A percentile compares a stretch with the other conserved stretches of the same genome.
Evolutionary conservation across 1,140 invertebrate genomes (phyloP).

Genomic region (Caligus rogercresseyi): DNA sequence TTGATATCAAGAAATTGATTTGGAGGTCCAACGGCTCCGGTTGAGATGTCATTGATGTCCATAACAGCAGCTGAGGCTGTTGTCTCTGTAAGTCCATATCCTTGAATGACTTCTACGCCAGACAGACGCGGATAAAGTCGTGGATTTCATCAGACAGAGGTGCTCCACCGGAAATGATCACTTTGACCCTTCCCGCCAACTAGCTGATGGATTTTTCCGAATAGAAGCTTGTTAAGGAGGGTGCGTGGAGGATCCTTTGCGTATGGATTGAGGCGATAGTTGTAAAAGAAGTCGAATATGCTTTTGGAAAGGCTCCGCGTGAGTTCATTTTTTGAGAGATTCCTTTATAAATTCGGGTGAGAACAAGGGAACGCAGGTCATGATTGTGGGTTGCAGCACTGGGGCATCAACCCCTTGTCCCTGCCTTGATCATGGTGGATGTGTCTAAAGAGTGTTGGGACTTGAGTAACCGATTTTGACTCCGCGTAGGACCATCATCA

Average conservation of each 20-base stretch:
- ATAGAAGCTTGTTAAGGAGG: constrained; percentile 23
- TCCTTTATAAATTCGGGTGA: constrained; percentile 86
- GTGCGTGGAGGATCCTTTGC: constrained; percentile 30
- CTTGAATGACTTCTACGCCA: constrained; percentile 73
- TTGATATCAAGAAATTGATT: constrained; percentile 26
- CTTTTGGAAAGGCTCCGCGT: constrained; percentile 50
- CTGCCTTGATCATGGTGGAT: constrained; percentile 23
- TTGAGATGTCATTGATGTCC: constrained; percentile 42
- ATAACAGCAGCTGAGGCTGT: constrained; percentile 77
- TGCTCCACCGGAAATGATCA: constrained; percentile 80
- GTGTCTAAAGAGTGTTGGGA: constrained; percentile 13
- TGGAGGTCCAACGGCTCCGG: constrained; percentile 24
- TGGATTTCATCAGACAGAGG: constrained; percentile 87
- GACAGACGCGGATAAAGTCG: constrained; percentile 74
- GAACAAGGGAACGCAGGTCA: constrained; percentile 47
- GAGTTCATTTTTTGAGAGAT: constrained; percentile 76
- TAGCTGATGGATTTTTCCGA: constrained; percentile 23
- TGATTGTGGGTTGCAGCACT: constrained; percentile 26
- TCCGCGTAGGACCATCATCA: constrained; percentile 24
- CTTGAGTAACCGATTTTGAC: constrained; percentile 23
- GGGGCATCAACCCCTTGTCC: constrained; percentile 26
- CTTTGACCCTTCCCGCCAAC: constrained; percentile 43
- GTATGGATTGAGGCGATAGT: constrained; percentile 60
- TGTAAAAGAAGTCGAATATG: constrained; percentile 74
- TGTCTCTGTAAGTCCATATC: constrained; percentile 89